A percentile compares a stretch with the other conserved stretches of the same genome.
phyloP scores from a whole-genome alignment of 2,888 invertebrate genomes.

The Polyommatus iphigenia region DNA sequence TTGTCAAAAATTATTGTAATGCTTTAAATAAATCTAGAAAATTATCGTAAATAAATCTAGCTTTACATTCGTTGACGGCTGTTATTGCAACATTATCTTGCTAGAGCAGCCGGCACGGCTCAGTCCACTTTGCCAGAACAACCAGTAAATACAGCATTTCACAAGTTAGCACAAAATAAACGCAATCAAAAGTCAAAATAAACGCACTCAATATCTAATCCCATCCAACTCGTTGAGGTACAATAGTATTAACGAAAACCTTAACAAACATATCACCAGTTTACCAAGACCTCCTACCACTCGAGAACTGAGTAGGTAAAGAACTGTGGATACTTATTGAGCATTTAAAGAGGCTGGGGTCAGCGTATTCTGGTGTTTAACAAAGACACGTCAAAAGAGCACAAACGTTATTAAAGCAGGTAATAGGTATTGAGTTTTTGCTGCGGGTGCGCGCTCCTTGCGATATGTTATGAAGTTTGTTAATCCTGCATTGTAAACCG shows the following conservation, averaged over 20 bases:
- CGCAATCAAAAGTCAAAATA: conserved; percentile 4
- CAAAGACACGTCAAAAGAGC: conserved; percentile 69
- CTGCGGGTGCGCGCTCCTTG: conserved; percentile 9
- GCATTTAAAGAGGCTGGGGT: conserved; percentile 39
- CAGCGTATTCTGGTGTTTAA: conserved; percentile 52
- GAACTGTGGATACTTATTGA: conserved; percentile 33
- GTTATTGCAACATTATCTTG: too few relatives aligned
- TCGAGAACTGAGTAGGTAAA: conserved; percentile 27
- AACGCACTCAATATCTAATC: background rate
- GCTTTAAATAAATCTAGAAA: too few relatives aligned
- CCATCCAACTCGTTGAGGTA: conserved; percentile 24
- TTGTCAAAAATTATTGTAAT: too few relatives aligned
- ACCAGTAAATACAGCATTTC: too few relatives aligned
- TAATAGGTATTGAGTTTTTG: conserved; percentile 45
- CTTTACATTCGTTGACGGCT: too few relatives aligned
- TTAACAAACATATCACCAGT: conserved; percentile 58
- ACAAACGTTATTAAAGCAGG: conserved; percentile 74
- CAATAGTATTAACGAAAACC: conserved; percentile 64
- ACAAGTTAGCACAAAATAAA: background rate
- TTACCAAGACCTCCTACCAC: conserved; percentile 48
- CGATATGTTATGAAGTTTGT: conserved; percentile 13
- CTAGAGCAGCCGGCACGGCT: too few relatives aligned
- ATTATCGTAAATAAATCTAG: too few relatives aligned
- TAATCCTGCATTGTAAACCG: conserved; percentile 47
- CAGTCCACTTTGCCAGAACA: too few relatives aligned